These are phyloP conservation scores for Copidosoma aretas DNA, from an alignment of 2,888 invertebrate species.

Conservation along the genomic window DNA sequence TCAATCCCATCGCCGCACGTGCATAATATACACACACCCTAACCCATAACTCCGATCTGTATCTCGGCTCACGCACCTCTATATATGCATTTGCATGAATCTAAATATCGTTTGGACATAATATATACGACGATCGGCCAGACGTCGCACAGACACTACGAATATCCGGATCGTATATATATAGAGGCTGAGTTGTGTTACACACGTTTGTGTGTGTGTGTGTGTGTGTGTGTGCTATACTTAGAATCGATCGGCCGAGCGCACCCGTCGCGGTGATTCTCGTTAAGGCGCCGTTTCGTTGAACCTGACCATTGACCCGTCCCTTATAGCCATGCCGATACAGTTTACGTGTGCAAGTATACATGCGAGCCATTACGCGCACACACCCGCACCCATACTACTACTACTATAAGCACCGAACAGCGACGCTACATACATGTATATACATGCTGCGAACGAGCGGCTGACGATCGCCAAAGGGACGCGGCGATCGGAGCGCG, in stretches of 20 bases:
- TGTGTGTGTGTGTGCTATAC: neutral
- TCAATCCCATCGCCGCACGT: no score
- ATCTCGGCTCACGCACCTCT: no score
- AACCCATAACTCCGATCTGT: neutral
- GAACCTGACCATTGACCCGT: slow-evolving; percentile 38
- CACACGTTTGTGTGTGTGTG: neutral
- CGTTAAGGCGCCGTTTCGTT: slow-evolving; percentile 24
- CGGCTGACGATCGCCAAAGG: neutral
- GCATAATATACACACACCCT: no score
- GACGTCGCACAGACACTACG: no score
- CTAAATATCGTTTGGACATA: slow-evolving; percentile 3
- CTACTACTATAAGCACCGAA: neutral
- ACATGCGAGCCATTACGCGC: neutral
- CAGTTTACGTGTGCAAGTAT: neutral
- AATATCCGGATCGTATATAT: no score
- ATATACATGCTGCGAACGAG: no score
- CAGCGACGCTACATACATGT: neutral
- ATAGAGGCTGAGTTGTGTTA: neutral
- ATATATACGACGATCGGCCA: no score
- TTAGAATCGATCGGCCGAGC: slow-evolving; percentile 14
- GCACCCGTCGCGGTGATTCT: slow-evolving; percentile 13
- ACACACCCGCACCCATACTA: slow-evolving; percentile 27
- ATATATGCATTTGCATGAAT: slow-evolving; percentile 5
- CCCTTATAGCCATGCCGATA: slow-evolving; percentile 21
- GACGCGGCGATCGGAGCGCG: neutral